phyloP scores from a whole-genome alignment of 2,113 vertebrate genomes.

The Conger conger region DNA sequence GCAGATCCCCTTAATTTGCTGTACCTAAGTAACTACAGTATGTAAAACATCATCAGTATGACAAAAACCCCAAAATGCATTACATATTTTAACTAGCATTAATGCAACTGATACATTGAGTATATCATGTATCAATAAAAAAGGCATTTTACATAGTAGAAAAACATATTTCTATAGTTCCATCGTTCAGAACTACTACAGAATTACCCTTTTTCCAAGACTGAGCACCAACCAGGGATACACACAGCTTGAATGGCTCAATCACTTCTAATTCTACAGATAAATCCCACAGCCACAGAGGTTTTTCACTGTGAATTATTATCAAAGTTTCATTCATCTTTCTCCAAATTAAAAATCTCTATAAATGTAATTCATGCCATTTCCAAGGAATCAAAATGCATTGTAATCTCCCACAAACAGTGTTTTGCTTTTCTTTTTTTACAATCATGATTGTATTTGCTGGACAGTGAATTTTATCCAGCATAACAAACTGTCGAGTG shows the following conservation, averaged over 20 bases:
- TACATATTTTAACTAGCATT: not conserved
- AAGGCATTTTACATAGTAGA: not conserved
- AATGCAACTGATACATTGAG: not conserved
- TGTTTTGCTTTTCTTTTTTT: constrained; percentile 64
- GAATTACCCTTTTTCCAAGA: not conserved
- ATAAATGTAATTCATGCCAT: constrained; percentile 77
- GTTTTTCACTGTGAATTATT: constrained; percentile 68
- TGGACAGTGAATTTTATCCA: constrained; percentile 76
- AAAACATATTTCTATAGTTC: not conserved
- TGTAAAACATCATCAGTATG: constrained; percentile 57
- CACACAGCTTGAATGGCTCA: constrained; percentile 44
- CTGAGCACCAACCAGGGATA: constrained; percentile 33
- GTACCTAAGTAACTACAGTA: constrained; percentile 63
- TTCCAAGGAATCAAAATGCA: constrained; percentile 69
- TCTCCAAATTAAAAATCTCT: constrained; percentile 73
- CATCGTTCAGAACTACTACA: not conserved
- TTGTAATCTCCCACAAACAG: constrained; percentile 74
- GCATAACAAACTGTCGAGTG: constrained; percentile 75
- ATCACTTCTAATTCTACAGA: constrained; percentile 66
- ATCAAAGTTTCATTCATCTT: constrained; percentile 76
- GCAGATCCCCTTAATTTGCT: constrained; percentile 71
- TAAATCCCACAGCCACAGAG: constrained; percentile 73
- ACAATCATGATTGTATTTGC: constrained; percentile 77
- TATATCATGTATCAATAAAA: not conserved
- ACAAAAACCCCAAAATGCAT: not conserved